phyloP scores from a whole-genome alignment of 2,797 vertebrate species.

The Potorous gilbertii region DNA sequence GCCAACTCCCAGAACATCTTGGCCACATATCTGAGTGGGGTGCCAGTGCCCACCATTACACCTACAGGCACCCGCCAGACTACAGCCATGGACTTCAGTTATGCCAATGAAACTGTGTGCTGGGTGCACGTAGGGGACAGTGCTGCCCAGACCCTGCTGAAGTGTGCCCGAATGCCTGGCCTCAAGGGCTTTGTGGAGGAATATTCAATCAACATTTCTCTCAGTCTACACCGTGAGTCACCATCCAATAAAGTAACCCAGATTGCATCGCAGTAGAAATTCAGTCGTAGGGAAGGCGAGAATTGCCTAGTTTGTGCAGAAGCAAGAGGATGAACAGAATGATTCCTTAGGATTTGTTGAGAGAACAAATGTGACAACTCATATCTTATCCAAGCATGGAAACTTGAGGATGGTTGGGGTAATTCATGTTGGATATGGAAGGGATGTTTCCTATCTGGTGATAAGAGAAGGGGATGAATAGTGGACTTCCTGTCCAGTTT shows the following conservation, averaged over 20 bases:
- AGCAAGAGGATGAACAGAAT: not conserved
- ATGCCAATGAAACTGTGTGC: conserved; percentile 93
- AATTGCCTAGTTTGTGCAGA: not conserved
- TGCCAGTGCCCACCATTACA: conserved; percentile 89
- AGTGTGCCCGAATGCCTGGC: conserved; percentile 95
- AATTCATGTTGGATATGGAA: not conserved
- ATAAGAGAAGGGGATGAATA: not conserved
- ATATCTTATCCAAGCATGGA: not conserved
- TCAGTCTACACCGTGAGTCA: conserved; percentile 96
- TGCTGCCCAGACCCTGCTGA: conserved; percentile 91
- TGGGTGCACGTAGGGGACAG: conserved; percentile 97
- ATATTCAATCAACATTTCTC: conserved; percentile 95
- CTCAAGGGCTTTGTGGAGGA: conserved; percentile 92
- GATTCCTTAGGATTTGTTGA: too few relatives aligned
- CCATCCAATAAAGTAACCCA: conserved; percentile 19
- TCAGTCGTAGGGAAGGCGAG: not conserved
- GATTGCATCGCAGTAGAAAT: not conserved
- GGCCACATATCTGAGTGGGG: conserved; percentile 92
- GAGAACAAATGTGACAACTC: not conserved
- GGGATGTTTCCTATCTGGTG: not conserved
- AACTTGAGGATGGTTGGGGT: not conserved
- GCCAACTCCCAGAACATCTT: conserved; percentile 97
- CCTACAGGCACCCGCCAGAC: conserved; percentile 94
- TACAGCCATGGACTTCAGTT: conserved; percentile 98
- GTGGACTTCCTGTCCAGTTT: not conserved